phyloP scores from a whole-genome alignment of 53 echinoderm and acorn worm genomes.

The Echinarachnius parma region DNA sequence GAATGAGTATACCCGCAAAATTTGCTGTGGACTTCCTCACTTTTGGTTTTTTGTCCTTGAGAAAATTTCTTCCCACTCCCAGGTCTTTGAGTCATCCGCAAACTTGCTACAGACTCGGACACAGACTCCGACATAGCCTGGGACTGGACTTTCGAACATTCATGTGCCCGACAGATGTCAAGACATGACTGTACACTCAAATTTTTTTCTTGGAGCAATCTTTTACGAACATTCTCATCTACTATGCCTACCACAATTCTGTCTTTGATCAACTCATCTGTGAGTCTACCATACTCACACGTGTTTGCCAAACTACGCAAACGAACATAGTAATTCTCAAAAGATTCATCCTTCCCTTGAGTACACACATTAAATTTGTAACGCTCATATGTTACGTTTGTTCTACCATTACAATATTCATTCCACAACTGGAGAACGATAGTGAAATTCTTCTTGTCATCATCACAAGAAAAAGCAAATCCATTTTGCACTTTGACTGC shows the following conservation, averaged over 20 bases:
- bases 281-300: conserved; percentile 43
- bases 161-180: conserved; percentile 31
- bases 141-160: conserved; percentile 27
- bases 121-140: conserved; percentile 25
- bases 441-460: conserved; percentile 38
- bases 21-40: neutral
- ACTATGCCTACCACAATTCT: conserved; percentile 45
- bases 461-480: conserved; percentile 42
- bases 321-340: conserved; percentile 50
- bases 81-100: neutral
- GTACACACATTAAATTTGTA: conserved; percentile 52
- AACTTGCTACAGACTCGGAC: neutral
- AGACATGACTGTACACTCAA: conserved; percentile 37
- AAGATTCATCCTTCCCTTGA: conserved; percentile 26
- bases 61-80: neutral
- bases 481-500: conserved; percentile 58
- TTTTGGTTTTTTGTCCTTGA: neutral
- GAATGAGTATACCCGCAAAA: conserved; percentile 4
- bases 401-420: conserved; percentile 35
- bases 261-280: conserved; percentile 46
- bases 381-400: conserved; percentile 58
- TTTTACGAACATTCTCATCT: conserved; percentile 17
- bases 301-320: conserved; percentile 44
- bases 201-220: conserved; percentile 34
- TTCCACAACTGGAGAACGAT: conserved; percentile 46